Conservation (phyloP, 1,140 invertebrate genomes). For the Papilio dardanus region DNA sequence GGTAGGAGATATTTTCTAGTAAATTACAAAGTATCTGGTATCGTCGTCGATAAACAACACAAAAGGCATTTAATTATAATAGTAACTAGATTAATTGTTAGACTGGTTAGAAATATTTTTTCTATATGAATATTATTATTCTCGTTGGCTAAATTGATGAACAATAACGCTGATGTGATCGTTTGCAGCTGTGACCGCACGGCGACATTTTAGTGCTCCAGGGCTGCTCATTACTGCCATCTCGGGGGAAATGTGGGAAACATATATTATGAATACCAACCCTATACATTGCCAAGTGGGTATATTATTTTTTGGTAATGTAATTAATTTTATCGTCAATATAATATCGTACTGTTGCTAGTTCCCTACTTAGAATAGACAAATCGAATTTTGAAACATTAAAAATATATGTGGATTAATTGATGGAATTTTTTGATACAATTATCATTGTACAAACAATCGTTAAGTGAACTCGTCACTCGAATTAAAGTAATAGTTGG, state of each 20-base stretch:
- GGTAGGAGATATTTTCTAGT: too few species aligned
- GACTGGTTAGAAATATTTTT: too few species aligned
- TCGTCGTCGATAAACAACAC: too few species aligned
- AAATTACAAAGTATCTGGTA: too few species aligned
- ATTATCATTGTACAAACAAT: background rate
- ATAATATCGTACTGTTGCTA: background rate
- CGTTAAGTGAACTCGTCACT: background rate
- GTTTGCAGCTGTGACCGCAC: background rate
- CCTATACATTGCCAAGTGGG: background rate
- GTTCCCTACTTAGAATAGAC: too few species aligned
- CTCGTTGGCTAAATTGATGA: background rate
- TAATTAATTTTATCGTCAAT: background rate
- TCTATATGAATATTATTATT: background rate
- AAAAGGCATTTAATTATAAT: too few species aligned
- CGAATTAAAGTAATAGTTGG: slow-evolving; percentile 51
- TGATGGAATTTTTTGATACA: background rate
- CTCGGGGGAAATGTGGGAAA: background rate
- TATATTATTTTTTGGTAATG: background rate
- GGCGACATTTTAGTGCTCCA: background rate
- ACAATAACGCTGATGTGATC: background rate
- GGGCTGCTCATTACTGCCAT: background rate
- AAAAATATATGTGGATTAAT: background rate
- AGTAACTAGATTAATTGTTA: too few species aligned
- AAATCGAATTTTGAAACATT: background rate
- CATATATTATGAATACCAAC: background rate